Evolutionary conservation across 2,113 vertebrate genomes (phyloP), one percentile per base, ranked within the genome.

Genomic region (Labeo catla): DNA sequence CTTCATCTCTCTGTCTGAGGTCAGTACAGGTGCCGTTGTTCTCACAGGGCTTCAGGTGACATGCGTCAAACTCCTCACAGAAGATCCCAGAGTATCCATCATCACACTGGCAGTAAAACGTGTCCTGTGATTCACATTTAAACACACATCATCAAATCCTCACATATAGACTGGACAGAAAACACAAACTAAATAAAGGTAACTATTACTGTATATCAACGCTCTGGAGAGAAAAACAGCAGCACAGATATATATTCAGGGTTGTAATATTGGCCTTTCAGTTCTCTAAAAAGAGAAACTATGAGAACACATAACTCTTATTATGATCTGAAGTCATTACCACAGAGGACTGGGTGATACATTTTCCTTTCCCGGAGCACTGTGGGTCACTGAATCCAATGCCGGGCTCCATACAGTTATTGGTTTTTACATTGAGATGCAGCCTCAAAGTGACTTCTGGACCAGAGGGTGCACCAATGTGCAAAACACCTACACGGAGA

Each of bases 31-130:
- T 97, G 52, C 94, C 96, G 0, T 97, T 96, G 92, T 98, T 97
- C 91, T 93, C 94, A 78, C 98, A 99, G 3, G 96, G 97, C 0
- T 94, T 93, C 86, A 87, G 92, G 82, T 95, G 95, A 92, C 98
- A 99, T 61, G 97, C 98, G 1, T 99, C 95, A 21, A 96, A 98
- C 90, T 99, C 98, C 91, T 99, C 97, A 82, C 98, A 99, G 91
- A 96, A 94, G 61, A 96, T 93, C 0, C 98, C 98, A 5, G 91
- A 92, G 65, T 97, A 98, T 6, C 94, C 92, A 13, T 96, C 94
- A 43, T 97, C 96, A 0, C 98, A 99, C 86, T 94, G 92, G 10
- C 98, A 99, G 91, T 96, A 98, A 92, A 98, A 99, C 0, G 95
- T 96, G 88, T 94, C 95, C 98, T 99, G 89, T 13, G 83, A 66